Evolutionary conservation across 2,113 vertebrate species (phyloP).

Genomic region (Brachypteracias leptosomus): DNA sequence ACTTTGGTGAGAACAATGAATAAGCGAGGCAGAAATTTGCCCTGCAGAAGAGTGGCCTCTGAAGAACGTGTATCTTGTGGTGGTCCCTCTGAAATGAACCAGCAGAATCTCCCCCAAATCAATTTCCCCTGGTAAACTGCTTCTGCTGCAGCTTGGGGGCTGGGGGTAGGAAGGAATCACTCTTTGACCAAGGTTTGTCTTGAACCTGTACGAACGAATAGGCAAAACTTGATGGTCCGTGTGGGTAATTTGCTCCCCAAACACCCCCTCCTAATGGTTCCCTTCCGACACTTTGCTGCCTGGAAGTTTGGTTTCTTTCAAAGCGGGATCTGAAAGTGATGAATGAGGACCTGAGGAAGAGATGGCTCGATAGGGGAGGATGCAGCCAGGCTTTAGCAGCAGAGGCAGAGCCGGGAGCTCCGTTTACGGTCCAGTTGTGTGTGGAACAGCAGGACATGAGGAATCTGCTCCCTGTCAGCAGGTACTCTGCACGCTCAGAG

Average conservation of each 20-base stretch:
- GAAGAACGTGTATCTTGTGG: background rate
- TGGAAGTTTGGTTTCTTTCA: background rate
- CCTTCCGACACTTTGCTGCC: background rate
- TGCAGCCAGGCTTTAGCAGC: background rate
- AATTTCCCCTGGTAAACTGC: background rate
- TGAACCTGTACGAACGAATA: background rate
- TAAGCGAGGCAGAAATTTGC: background rate
- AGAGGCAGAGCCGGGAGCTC: background rate
- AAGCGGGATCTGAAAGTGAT: background rate
- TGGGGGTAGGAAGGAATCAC: background rate
- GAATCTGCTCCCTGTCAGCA: conserved; percentile 40
- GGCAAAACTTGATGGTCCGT: background rate
- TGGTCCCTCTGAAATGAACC: background rate
- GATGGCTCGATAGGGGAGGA: background rate
- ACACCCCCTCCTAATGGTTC: background rate
- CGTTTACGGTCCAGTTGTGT: background rate
- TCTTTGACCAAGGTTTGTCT: background rate
- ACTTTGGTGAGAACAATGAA: background rate
- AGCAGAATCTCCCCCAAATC: background rate
- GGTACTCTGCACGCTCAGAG: background rate
- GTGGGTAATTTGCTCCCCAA: background rate
- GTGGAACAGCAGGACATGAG: conserved; percentile 37
- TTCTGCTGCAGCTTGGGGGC: background rate
- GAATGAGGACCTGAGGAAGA: background rate
- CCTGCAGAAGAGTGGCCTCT: background rate